phyloP scores from a whole-genome alignment of 2,113 vertebrate species.

The Arizona elegans region DNA sequence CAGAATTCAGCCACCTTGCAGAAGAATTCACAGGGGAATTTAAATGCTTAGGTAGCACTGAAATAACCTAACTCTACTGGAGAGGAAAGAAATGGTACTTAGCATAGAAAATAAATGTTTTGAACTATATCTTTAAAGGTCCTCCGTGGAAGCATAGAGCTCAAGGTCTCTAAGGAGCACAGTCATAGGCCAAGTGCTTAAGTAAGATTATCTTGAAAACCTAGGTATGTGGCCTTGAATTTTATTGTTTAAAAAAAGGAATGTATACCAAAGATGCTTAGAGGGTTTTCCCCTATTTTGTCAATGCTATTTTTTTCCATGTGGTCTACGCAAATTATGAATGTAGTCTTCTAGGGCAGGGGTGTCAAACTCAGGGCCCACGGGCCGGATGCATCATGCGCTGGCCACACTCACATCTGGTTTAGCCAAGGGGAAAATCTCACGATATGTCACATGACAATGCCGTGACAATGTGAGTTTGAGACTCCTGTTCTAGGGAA shows the following conservation, averaged over 20 bases:
- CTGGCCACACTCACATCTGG: too few species aligned
- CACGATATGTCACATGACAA: too few species aligned
- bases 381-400: too few species aligned
- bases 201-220: background rate
- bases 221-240: background rate
- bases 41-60: background rate
- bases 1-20: background rate
- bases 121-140: background rate
- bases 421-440: too few species aligned
- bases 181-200: background rate
- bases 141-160: background rate
- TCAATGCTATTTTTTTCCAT: background rate
- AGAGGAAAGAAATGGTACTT: background rate
- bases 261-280: background rate
- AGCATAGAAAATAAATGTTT: background rate
- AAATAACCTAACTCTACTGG: background rate
- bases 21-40: background rate
- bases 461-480: too few species aligned
- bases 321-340: background rate
- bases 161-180: background rate
- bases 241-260: background rate
- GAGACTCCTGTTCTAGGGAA: too few species aligned
- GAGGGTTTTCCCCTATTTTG: background rate
- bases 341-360: background rate
- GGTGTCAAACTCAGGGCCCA: too few species aligned